These are phyloP conservation scores for Pectinophora gossypiella DNA, from an alignment of 1,140 invertebrate genomes.

Conservation along the genomic window DNA sequence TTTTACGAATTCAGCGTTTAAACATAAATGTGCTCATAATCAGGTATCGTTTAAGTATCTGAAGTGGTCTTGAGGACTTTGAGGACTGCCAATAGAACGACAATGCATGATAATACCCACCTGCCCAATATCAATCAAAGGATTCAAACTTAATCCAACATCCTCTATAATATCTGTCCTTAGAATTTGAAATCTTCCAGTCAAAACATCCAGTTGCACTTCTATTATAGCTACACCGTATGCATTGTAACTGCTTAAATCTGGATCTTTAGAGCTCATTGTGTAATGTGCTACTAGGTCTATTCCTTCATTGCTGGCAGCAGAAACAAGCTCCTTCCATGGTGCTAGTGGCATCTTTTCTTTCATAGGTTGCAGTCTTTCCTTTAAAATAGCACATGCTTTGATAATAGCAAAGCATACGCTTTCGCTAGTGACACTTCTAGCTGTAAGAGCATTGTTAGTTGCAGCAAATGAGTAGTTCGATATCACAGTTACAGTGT, in stretches of 20 bases:
- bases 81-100: too few relatives aligned
- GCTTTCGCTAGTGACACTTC: conserved; percentile 73
- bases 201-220: conserved; percentile 86
- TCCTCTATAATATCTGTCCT: conserved; percentile 86
- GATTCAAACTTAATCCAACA: conserved; percentile 83
- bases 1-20: too few relatives aligned
- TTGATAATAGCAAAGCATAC: conserved; percentile 76
- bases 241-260: conserved; percentile 77
- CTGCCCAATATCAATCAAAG: conserved; percentile 89
- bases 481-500: conserved; percentile 82
- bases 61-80: too few relatives aligned
- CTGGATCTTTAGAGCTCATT: conserved; percentile 57
- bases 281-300: conserved; percentile 79
- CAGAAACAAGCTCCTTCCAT: conserved; percentile 78
- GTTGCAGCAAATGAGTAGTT: conserved; percentile 45
- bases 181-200: conserved; percentile 80
- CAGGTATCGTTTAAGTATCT: too few relatives aligned
- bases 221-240: conserved; percentile 79
- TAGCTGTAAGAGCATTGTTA: conserved; percentile 75
- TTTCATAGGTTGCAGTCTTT: conserved; percentile 78
- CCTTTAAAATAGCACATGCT: conserved; percentile 78
- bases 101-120: conserved; percentile 84
- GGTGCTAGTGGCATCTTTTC: conserved; percentile 71
- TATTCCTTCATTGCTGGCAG: conserved; percentile 73
- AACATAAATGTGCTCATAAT: too few relatives aligned